Evolutionary conservation across 2,113 vertebrate genomes (phyloP).

Genomic region (Ciconia boyciana): DNA sequence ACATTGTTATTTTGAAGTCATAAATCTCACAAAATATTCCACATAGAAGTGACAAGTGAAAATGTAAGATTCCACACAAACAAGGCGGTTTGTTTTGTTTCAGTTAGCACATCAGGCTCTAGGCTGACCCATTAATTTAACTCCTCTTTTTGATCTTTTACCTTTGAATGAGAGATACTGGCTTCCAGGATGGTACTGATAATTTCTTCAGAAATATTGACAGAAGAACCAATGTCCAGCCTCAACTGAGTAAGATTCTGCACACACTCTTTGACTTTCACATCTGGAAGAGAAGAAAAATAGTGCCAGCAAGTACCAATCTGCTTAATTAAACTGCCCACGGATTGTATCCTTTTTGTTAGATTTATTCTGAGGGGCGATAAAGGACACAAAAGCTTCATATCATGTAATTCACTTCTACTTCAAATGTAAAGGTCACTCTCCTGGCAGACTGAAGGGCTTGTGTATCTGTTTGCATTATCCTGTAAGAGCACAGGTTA

Average conservation of each 20-base stretch:
- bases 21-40: neutral
- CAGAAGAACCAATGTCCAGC: slow-evolving; percentile 24
- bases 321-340: neutral
- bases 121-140: neutral
- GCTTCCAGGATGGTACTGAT: slow-evolving; percentile 50
- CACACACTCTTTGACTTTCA: slow-evolving; percentile 61
- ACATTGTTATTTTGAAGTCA: neutral
- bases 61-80: neutral
- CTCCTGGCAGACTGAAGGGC: neutral
- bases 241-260: slow-evolving; percentile 40
- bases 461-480: neutral
- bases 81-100: neutral
- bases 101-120: rapidly evolving
- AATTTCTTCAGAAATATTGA: slow-evolving; percentile 55
- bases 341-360: neutral
- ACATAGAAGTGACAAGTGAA: neutral
- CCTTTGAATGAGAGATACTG: slow-evolving; percentile 52
- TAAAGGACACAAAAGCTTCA: neutral
- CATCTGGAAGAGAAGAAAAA: slow-evolving; percentile 20
- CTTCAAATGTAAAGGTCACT: neutral
- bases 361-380: neutral
- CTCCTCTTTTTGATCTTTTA: neutral
- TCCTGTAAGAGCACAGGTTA: neutral
- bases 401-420: neutral
- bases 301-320: neutral